Conservation (phyloP, 2,888 invertebrate species). For the Carpatolechia fugitivella region DNA sequence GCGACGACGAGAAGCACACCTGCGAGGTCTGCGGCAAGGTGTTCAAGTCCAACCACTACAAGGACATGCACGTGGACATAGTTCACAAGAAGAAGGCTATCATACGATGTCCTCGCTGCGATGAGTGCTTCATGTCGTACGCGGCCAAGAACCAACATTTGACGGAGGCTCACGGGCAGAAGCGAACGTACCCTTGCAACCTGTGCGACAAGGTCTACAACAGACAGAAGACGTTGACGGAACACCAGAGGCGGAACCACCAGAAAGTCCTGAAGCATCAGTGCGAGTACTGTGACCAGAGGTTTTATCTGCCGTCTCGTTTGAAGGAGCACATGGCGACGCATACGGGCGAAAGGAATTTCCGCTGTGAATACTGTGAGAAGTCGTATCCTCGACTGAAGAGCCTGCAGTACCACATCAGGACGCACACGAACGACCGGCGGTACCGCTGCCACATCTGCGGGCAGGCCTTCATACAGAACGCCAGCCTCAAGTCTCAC, state of each 20-base stretch:
- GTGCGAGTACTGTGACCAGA: constrained; percentile 76
- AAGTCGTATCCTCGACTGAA: constrained; percentile 80
- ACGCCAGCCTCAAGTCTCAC: constrained; percentile 79
- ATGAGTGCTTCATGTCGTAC: constrained; percentile 71
- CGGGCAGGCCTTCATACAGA: constrained; percentile 78
- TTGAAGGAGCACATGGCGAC: constrained; percentile 74
- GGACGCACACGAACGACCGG: constrained; percentile 80
- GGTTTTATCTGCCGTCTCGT: constrained; percentile 68
- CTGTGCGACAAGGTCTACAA: constrained; percentile 72
- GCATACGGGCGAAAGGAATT: constrained; percentile 78
- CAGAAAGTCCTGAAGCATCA: constrained; percentile 71
- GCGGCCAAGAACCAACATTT: constrained; percentile 66
- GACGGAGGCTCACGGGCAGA: constrained; percentile 66
- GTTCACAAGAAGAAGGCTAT: constrained; percentile 70
- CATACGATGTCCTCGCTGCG: constrained; percentile 63
- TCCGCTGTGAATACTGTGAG: constrained; percentile 78
- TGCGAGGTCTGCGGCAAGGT: constrained; percentile 75
- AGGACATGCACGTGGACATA: constrained; percentile 70
- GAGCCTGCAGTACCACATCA: constrained; percentile 78
- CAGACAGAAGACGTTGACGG: constrained; percentile 63
- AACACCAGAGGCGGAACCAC: constrained; percentile 67
- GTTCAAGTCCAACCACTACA: constrained; percentile 68
- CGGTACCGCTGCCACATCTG: constrained; percentile 78
- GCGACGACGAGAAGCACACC: constrained; percentile 71
- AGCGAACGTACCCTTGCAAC: constrained; percentile 64